A percentile compares a stretch with the other conserved stretches of the same genome.
Evolutionary conservation across 2,113 vertebrate genomes (phyloP).

Genomic region (Hemicordylus capensis): DNA sequence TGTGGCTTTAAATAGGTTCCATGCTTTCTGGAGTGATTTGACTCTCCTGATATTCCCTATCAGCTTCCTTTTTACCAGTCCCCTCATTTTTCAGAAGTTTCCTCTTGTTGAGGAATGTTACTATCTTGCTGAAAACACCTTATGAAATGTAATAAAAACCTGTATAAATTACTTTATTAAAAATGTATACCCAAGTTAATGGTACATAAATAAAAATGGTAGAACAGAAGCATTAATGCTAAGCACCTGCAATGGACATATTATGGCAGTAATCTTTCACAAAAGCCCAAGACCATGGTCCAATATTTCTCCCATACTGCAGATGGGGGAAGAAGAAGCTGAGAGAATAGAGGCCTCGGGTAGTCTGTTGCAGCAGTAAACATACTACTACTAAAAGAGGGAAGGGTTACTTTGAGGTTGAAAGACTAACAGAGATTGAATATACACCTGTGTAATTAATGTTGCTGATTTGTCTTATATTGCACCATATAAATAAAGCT

Average conservation of each 20-base stretch:
- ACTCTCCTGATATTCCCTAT: too few species aligned
- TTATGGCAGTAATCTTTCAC: not conserved
- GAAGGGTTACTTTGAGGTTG: not conserved
- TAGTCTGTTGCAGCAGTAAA: too few species aligned
- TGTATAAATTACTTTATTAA: not conserved
- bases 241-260: too few species aligned
- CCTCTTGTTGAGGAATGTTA: too few species aligned
- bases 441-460: not conserved
- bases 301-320: not conserved
- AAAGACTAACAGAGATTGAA: not conserved
- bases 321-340: not conserved
- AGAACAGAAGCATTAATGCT: not conserved
- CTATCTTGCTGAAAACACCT: not conserved
- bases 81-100: too few species aligned
- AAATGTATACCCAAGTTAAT: not conserved
- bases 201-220: not conserved
- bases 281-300: not conserved
- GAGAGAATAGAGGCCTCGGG: too few species aligned
- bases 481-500: constrained; percentile 26
- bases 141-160: constrained; percentile 1
- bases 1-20: too few species aligned
- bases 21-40: too few species aligned
- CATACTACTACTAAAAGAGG: too few species aligned
- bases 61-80: too few species aligned
- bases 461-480: not conserved